Percentiles rank a stretch among this genome's conserved stretches.
Conservation (phyloP, 2,888 invertebrate genomes). For the Drosophila anceps region DNA sequence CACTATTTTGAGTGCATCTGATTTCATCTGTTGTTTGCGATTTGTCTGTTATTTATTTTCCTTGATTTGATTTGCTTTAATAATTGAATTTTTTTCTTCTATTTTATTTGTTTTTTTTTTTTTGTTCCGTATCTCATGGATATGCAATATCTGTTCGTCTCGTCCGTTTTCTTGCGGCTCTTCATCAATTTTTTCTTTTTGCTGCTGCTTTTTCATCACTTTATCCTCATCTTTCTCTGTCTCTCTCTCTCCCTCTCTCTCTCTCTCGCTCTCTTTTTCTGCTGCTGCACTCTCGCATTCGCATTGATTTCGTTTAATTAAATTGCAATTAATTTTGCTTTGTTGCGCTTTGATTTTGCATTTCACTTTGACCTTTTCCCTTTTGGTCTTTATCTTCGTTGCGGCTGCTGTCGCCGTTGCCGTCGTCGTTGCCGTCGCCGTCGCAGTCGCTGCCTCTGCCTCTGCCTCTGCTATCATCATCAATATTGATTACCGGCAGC, state of each 20-base stretch:
- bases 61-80: conserved; percentile 15
- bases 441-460: conserved; percentile 49
- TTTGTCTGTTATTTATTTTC: conserved; percentile 7
- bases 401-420: conserved; percentile 30
- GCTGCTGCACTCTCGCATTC: neutral
- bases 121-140: conserved; percentile 43
- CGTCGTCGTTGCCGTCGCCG: conserved; percentile 24
- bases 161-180: conserved; percentile 9
- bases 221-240: conserved; percentile 28
- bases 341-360: conserved; percentile 50
- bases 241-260: conserved; percentile 2
- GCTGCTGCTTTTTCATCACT: conserved; percentile 11
- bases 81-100: conserved; percentile 27
- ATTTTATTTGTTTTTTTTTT: neutral
- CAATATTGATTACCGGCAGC: conserved; percentile 81
- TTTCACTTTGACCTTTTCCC: conserved; percentile 70
- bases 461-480: conserved; percentile 69
- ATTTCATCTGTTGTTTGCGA: neutral
- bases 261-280: neutral
- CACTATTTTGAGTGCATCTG: neutral
- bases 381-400: conserved; percentile 65
- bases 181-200: conserved; percentile 13
- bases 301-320: conserved; percentile 42
- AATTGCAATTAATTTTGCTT: conserved; percentile 57
- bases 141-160: conserved; percentile 33